These are phyloP conservation scores for Spodoptera litura DNA, from an alignment of 1,140 invertebrate species.

Conservation along the genomic window DNA sequence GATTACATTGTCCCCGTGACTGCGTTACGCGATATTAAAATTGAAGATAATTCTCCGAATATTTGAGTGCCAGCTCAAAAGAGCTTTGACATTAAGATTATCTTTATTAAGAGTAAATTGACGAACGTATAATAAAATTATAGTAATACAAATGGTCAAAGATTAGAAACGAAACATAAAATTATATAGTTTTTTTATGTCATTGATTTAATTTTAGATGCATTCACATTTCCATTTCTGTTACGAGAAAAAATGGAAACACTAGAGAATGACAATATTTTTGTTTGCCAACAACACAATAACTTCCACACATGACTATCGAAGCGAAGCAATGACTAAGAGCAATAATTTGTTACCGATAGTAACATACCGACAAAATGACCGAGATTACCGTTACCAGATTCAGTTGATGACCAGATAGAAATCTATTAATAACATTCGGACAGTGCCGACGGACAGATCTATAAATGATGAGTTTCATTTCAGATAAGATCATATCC, in stretches of 20 bases:
- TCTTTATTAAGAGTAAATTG: conserved; percentile 34
- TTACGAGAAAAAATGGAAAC: background rate
- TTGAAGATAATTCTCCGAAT: conserved; percentile 23
- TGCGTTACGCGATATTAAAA: conserved; percentile 25
- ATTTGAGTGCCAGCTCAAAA: conserved; percentile 31
- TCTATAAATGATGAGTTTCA: conserved; percentile 85
- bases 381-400: conserved; percentile 77
- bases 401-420: conserved; percentile 82
- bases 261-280: conserved; percentile 26
- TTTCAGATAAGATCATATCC: conserved; percentile 83
- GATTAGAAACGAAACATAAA: conserved; percentile 4
- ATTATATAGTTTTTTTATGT: conserved; percentile 19
- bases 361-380: conserved; percentile 70
- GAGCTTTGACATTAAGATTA: conserved; percentile 22
- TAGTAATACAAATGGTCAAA: conserved; percentile 24
- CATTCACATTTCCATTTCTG: background rate
- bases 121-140: conserved; percentile 34
- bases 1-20: conserved; percentile 13
- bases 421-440: conserved; percentile 85
- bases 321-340: conserved; percentile 56
- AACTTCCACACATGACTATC: conserved; percentile 52
- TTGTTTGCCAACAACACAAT: conserved; percentile 30
- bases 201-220: conserved; percentile 11
- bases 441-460: conserved; percentile 76
- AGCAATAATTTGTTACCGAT: conserved; percentile 79